Base-by-base conservation (phyloP, 2,797 vertebrate species). In the Periophthalmus magnuspinnatus region DNA sequence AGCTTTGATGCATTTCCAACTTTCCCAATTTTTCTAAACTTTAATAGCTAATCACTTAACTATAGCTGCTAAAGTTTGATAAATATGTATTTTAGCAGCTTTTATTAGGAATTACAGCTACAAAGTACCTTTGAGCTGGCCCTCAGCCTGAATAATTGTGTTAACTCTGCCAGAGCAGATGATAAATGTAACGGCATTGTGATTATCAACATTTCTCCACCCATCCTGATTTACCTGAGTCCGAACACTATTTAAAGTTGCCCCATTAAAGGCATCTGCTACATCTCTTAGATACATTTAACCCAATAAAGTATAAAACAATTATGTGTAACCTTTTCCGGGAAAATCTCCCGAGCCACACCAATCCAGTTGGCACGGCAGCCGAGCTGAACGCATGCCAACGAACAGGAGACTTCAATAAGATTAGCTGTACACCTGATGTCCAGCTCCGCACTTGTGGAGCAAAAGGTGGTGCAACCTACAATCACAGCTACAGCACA, bases 251-350 rank as follows among this genome's bases (percentile, higher is more conserved):
- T 63, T 82, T 50, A 77, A 81, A 83, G 77, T 75, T 64, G 64
- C 79, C 72, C 67, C 74, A 75, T 84, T 81, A 76, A 76, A 83
- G 19, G 34, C 60, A 81, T 81, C 72, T 70, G 73, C 79, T 81
- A 67, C 87, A 88, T 88, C 74, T 81, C 78, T 87, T 77, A 45
- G 41, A 45, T 45, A 75, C 68, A 88, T 90, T 90, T 87, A 90
- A 88, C 79, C 79, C 74, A 84, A 84, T 82, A 79, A 81, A 85
- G 80, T 60, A 72, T 80, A 86, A 86, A 86, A 87, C 72, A 82
- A 86, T 88, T 84, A 84, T 47, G 75, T 71, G 67, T 67, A 84
- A 82, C 84, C 80, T 84, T 86, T 86, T 82, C 75, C 0, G 74
- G 60, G 76, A 80, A 84, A 82, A 77, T 80, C 74, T 81, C 69